Evolutionary conservation across 2,113 vertebrate species (phyloP), one percentile per base, ranked within the genome.

Genomic region (Callipepla squamata): DNA sequence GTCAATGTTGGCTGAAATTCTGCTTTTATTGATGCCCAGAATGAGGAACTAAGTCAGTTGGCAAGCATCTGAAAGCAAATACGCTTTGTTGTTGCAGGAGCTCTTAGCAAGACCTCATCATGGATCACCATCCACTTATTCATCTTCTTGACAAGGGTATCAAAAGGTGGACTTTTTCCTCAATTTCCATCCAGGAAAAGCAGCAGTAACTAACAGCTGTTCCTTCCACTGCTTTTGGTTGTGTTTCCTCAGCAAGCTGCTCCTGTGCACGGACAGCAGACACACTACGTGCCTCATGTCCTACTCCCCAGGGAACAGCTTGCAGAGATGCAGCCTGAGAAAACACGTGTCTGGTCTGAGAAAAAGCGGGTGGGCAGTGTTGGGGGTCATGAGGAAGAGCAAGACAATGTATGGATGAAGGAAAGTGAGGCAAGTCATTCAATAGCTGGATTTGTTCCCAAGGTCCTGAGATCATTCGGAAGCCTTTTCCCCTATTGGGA

Each of bases 351-450:
- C 66, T 7, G 20, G 66, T 61, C 75, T 32, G 55, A 14, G 77
- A 0, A 0, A 44, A 34, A 34, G 53, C 3, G 7, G 44, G 26
- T 20, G 57, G 34, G 38, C 32, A n/a, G 45, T 2, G n/a, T n/a
- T 1, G 68, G 66, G 53, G 42, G 67, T 25, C 36, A 28, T 12
- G 80, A 40, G 40, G 55, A 38, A 34, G 45, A 70, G 67, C 16
- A 17, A 38, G 50, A 38, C 22, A 57, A 3, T 0, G 1, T 13
- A 38, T 11, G 38, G 28, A 4, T 17, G 45, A 50, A 51, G 59
- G 28, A 32, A 53, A 62, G 63, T 0, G 4, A n/a, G 28, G 25
- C 15, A 53, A n/a, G 66, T 38, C 30, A 18, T 34, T 28, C 11
- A 13, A 16, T 66, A 65, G 61, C 38, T 50, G 44, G 47, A 20